Percentiles rank a stretch among this genome's conserved stretches.
These are phyloP conservation scores for Syrista parreyssii DNA, from an alignment of 2,888 invertebrate genomes.

Conservation along the genomic window DNA sequence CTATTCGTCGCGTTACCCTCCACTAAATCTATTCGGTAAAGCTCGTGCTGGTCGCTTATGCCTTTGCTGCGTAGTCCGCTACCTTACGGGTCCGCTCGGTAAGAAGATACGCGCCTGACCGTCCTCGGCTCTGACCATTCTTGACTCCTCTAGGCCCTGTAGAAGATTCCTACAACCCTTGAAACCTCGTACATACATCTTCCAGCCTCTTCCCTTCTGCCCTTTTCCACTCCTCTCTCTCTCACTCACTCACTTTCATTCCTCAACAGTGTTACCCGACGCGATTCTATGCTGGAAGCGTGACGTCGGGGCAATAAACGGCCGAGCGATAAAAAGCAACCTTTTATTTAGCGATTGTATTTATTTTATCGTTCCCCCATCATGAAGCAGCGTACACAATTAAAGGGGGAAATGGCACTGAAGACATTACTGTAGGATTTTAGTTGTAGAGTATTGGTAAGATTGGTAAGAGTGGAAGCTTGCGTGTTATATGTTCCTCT, in stretches of 20 bases:
- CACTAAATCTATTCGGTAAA: slow-evolving; percentile 33
- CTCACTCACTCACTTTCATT: slow-evolving; percentile 3
- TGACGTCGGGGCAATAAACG: slow-evolving; percentile 31
- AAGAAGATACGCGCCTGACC: not conserved
- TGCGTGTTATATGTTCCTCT: not conserved
- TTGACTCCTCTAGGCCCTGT: not conserved
- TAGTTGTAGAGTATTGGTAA: not conserved
- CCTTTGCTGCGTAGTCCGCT: not conserved
- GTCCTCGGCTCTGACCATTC: not conserved
- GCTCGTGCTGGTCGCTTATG: not conserved
- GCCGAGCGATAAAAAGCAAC: slow-evolving; percentile 36
- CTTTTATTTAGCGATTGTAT: slow-evolving; percentile 38
- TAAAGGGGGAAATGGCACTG: slow-evolving; percentile 1
- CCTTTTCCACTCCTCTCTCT: not conserved
- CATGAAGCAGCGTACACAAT: slow-evolving; percentile 10
- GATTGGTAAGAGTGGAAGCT: not conserved
- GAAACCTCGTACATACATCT: not conserved
- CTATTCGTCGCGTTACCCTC: slow-evolving; percentile 28
- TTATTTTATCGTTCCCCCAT: slow-evolving; percentile 33
- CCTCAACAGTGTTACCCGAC: slow-evolving; percentile 10
- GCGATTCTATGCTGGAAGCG: slow-evolving; percentile 25
- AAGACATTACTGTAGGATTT: not conserved
- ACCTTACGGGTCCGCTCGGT: not conserved
- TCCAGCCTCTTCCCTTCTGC: not conserved
- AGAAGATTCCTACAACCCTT: not conserved